Evolutionary conservation across 2,888 invertebrate genomes (phyloP), one percentile per base, ranked within the genome.

Genomic region (Lycophotia porphyrea): DNA sequence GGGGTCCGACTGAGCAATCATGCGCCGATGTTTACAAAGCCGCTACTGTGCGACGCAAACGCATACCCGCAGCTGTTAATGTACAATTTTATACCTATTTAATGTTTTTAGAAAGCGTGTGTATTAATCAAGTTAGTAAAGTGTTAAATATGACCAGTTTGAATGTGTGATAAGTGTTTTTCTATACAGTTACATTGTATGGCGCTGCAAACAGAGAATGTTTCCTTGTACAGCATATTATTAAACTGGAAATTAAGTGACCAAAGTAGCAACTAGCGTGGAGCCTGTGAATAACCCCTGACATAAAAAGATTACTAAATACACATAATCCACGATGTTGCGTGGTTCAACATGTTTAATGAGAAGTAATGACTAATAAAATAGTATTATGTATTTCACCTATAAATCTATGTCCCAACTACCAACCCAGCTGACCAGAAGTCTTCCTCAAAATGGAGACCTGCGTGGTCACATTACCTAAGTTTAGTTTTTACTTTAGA

Each of bases 81-180:
- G 78, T 69, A 69, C 73, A 75, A 76, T 78, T 63, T 85, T 79
- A 70, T 73, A 65, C 60, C 65, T 31, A 79, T 86, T 74, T 84
- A 76, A 81, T 74, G 69, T 78, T 84, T 80, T 71, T 80, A 84
- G 84, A 84, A 84, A 86, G 86, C 65, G 58, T 74, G 39, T 47
- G 71, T 75, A 74, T 71, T 76, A 84, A 86, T 84, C 60, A 84
- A 69, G 68, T 84, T 66, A 80, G 71, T 75, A 71, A 73, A 65
- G 78, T 77, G 72, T 80, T 65, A 71, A 83, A 76, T 75, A 42
- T 82, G 64, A 73, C 42, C 24, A 49, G 60, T 72, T 58, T 27
- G 31, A 72, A 31, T 65, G 55, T 76, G 34, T 36, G 39, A 47
- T 42, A 47, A 55, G 47, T 71, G 55, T 74, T 27, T 58, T 31